Evolutionary conservation across 1,140 invertebrate genomes (phyloP), one percentile per base, ranked within the genome.

Genomic region (Drosophila eugracilis): DNA sequence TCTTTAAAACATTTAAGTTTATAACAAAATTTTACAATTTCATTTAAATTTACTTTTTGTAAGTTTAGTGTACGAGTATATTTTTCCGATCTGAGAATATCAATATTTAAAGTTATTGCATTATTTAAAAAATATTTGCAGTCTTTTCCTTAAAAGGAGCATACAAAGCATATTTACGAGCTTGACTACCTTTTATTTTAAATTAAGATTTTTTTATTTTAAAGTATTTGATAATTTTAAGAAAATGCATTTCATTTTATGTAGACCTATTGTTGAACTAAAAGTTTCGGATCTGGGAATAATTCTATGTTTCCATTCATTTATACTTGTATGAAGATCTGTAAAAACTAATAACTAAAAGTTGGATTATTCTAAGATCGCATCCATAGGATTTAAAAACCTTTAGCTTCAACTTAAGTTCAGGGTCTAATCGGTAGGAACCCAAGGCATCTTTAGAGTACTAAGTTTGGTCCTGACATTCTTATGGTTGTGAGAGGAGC

Each of bases 401-500:
- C 4, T 5, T 52, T 39, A 14, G 15, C 19, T 5, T 12, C 15
- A 34, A 10, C n/a, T 21, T n/a, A n/a, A n/a, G n/a, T n/a, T n/a
- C n/a, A n/a, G n/a, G 30, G 7, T 22, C 19, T 66, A 69, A 6
- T 66, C 59, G 9, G 22, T 15, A 30, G 36, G 5, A 12, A 24
- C 17, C 32, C 65, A 47, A 7, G 65, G 41, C 15, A 32, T n/a
- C 15, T 47, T 69, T 1, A 36, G 30, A n/a, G n/a, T 72, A 2
- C 21, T 14, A 19, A 19, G 6, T 14, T 52, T 78, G 12, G n/a
- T 30, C 5, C 6, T 19, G 1, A 62, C 60, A 52, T 50, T 73
- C n/a, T 49, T 59, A 34, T 81, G 78, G 19, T 34, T 55, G 9
- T 81, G 78, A 0, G 74, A 30, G 6, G 79, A 59, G 26, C 78